A percentile compares a stretch with the other conserved stretches of the same genome.
Conservation (phyloP, 2,888 invertebrate genomes). For the Silvanus unidentatus region DNA sequence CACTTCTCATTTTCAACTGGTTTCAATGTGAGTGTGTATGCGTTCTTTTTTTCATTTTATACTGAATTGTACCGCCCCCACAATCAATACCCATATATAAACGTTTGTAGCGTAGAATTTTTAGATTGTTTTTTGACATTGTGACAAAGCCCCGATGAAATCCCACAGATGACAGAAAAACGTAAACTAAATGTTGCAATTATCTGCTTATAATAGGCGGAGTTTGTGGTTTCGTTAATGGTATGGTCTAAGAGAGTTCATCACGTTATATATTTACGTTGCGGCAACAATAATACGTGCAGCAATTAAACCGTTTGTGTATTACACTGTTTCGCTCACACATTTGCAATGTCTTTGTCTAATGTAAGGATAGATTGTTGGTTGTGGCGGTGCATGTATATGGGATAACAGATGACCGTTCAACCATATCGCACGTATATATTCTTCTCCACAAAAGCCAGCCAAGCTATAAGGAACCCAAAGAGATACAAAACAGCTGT, state of each 20-base stretch:
- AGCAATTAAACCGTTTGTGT: constrained; percentile 23
- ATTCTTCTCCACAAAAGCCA: constrained; percentile 11
- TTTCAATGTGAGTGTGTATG: background rate
- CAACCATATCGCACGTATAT: constrained; percentile 21
- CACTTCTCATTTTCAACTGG: constrained; percentile 26
- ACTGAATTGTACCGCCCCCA: background rate
- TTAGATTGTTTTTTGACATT: too few relatives aligned
- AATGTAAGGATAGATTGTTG: constrained; percentile 5
- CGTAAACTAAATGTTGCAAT: constrained; percentile 30
- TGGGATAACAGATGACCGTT: constrained; percentile 14
- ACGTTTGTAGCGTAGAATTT: too few relatives aligned
- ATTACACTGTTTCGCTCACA: too few relatives aligned
- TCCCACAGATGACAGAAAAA: constrained; percentile 22
- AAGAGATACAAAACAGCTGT: too few relatives aligned
- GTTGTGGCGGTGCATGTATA: too few relatives aligned
- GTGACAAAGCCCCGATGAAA: constrained; percentile 18
- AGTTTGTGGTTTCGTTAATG: constrained; percentile 25
- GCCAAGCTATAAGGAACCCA: background rate
- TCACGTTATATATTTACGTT: constrained; percentile 23
- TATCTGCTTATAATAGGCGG: constrained; percentile 28
- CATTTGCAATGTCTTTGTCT: too few relatives aligned
- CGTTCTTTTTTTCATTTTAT: constrained; percentile 28
- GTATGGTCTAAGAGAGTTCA: constrained; percentile 20
- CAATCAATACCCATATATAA: constrained; percentile 4
- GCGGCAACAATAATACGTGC: constrained; percentile 19